Evolutionary conservation across 2,888 invertebrate species (phyloP), one percentile per base, ranked within the genome.

Genomic region (Anticlea derivata): DNA sequence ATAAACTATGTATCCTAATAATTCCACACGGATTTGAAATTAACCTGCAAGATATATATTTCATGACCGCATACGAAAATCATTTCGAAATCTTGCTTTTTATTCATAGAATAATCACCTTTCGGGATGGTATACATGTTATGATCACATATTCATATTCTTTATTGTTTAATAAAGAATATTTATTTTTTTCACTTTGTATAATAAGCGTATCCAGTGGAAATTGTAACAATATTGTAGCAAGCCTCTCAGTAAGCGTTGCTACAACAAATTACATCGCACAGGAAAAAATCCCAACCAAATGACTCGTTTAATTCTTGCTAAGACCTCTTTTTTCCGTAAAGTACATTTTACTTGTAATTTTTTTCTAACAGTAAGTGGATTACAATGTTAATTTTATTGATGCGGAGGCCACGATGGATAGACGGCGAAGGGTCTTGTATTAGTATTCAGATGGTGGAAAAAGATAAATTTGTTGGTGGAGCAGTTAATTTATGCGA

Each of bases 371-470:
- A 76, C 77, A 78, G 72, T 86, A 87, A 88, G 84, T 86, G 82
- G 87, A 88, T 88, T 86, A 89, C 83, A 82, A 88, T 88, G 87
- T 87, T 88, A 88, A 89, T 89, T 89, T 89, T 84, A 88, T 86
- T 85, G 87, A 87, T 85, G 86, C 80, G 69, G 69, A 78, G 73
- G 72, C 81, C 74, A 73, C 81, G 65, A 82, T 75, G 81, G 71
- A 80, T 80, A 80, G 80, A 79, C 73, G 54, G 53, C 52, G 60
- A 59, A 67, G 75, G 70, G 70, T 66, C 62, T 60, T 58, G 72
- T 83, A 87, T 89, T 88, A 89, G 88, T 89, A 89, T 88, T 80
- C 89, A 71, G 88, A 85, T 84, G 83, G 85, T 78, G 79, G 66
- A 76, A 82, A 80, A 85, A 86, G 85, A 88, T 87, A 89, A 88